phyloP scores from a whole-genome alignment of 2,797 vertebrate species.

The Leuciscus waleckii region DNA sequence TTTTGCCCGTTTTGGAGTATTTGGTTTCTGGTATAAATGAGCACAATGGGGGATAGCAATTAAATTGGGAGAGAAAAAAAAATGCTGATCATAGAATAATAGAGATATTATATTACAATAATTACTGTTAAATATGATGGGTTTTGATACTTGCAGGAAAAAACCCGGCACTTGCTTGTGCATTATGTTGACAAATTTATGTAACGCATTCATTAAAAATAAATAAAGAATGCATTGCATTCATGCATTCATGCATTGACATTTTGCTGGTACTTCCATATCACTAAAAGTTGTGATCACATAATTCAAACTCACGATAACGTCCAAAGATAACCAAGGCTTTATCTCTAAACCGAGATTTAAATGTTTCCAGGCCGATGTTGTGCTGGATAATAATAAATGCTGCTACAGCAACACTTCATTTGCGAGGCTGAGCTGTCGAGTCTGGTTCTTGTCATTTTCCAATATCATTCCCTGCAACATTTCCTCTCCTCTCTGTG shows the following conservation, averaged over 20 bases:
- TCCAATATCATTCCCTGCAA: not conserved
- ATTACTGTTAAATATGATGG: not conserved
- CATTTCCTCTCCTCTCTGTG: not conserved
- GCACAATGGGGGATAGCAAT: not conserved
- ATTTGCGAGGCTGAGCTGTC: not conserved
- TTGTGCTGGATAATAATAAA: constrained; percentile 17
- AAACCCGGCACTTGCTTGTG: too few species aligned
- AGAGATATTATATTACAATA: not conserved
- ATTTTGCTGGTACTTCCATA: not conserved
- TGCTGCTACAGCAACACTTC: constrained; percentile 10
- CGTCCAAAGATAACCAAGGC: not conserved
- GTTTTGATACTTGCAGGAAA: not conserved
- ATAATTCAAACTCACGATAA: constrained; percentile 8
- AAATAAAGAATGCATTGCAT: not conserved
- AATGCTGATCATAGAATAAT: not conserved
- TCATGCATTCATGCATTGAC: not conserved
- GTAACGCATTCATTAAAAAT: not conserved
- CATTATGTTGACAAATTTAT: not conserved
- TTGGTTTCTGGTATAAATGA: not conserved
- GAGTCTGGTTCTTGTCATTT: constrained; percentile 10
- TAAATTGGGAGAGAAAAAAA: not conserved
- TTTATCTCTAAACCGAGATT: not conserved
- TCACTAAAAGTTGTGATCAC: not conserved
- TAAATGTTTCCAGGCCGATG: not conserved
- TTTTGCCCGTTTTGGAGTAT: too few species aligned